Evolutionary conservation across 2,113 vertebrate genomes (phyloP).

Genomic region (Pogona vitticeps): DNA sequence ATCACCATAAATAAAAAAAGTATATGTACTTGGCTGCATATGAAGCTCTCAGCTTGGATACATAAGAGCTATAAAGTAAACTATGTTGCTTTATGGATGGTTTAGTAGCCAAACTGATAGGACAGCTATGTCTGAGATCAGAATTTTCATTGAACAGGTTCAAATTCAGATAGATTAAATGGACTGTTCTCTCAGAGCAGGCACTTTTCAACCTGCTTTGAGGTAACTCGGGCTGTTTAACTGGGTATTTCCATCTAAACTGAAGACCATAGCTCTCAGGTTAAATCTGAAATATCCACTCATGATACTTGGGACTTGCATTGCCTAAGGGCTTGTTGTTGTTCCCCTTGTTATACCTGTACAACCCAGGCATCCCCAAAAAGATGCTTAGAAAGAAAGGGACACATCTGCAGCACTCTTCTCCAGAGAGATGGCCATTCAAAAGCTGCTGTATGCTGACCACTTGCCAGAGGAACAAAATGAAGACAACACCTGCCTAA

Average conservation of each 20-base stretch:
- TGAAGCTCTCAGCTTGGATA: conserved; percentile 38
- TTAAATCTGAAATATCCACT: conserved; percentile 15
- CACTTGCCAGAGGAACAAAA: background rate
- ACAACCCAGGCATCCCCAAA: background rate
- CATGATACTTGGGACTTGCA: background rate
- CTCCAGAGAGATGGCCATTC: background rate
- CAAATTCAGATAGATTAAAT: background rate
- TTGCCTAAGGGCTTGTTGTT: background rate
- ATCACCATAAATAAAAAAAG: conserved; percentile 65
- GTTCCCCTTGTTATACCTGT: background rate
- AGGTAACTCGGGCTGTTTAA: background rate
- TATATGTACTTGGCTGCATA: conserved; percentile 35
- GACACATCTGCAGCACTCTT: background rate
- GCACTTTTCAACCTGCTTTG: background rate
- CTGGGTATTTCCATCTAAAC: background rate
- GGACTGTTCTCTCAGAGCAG: background rate
- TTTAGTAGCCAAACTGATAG: background rate
- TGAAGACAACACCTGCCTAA: background rate
- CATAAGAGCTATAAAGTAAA: conserved; percentile 21
- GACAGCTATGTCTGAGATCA: no score
- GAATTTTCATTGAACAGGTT: background rate
- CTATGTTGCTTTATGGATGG: background rate
- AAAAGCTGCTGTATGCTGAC: background rate
- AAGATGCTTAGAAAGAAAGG: background rate
- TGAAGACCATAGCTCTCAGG: background rate